Base-by-base conservation (phyloP, 2,113 vertebrate genomes). In the Dascyllus trimaculatus region DNA sequence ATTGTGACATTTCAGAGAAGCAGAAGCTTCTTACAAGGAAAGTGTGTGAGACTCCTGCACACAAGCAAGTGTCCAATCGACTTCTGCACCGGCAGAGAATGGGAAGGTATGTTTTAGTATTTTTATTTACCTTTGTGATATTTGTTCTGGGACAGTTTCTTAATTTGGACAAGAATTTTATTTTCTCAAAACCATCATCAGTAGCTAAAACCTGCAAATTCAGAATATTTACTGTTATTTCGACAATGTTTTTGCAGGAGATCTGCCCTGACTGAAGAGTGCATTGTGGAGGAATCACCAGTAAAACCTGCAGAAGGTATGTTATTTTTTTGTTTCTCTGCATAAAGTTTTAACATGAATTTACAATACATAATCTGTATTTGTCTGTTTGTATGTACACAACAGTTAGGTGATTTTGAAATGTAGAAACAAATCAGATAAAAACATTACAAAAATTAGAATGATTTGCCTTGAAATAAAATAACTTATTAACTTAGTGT, bases 261-360 rank as follows among this genome's bases (percentile, higher is more conserved):
- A 35, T 96, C 96, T 45, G 94, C 93, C 57, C 91, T 95, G 56
- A 91, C 78, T 75, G 95, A 96, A 26, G 73, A 94, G 18, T 88
- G 75, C 53, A 81, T 99, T 53, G 96, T 99, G 45, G 98, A 99
- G 85, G 98, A 99, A 82, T 98, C 98, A 49, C 98, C 98, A 70
- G 90, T 96, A 24, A 99, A 98, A 92, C 91, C 87, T 60, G 78
- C 92, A 60, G 87, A 82, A 65, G 96, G 98, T 99, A 88, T 89
- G 86, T 21, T 5, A n/a, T 9, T n/a, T 9, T 24, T 25, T 17
- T 2, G 0, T 43, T 57, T 71, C 32, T 19, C 6, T 0, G 9
- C 10, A 21, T 51, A 43, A 1, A 43, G 0, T 43, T 43, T 43
- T 15, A 9, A 15, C 3, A 14, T 43, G 40, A 15, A 26, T 32